Base-by-base conservation (phyloP, 2,113 vertebrate species). In the Phoenicopterus ruber region DNA sequence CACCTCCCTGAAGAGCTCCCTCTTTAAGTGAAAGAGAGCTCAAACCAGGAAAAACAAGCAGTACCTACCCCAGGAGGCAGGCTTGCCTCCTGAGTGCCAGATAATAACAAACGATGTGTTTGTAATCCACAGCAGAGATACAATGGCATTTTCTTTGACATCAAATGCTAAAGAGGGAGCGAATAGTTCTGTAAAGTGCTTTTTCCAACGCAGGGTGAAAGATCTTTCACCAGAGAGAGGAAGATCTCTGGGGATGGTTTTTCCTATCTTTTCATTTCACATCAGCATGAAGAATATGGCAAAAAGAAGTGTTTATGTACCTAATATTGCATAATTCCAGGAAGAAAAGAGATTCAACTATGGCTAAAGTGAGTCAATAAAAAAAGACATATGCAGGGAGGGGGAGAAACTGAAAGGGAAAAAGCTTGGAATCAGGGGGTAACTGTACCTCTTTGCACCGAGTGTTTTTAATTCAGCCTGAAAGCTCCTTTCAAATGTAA, bases 41-140 rank as follows among this genome's bases (percentile, higher is more conserved):
- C 77, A 87, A 92, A 91, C 36, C 46, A 86, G 34, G 54, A 90
- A 97, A 97, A 96, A 91, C 52, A 95, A 95, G 13, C 4, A 0
- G 31, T 72, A 94, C 71, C 40, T 73, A 79, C 49, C 58, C 78
- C 66, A 85, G 82, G 70, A 97, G 73, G 36, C 77, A 84, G 28
- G 29, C 69, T 85, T 95, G 52, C 83, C 94, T 94, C 86, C 89
- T 69, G 78, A 89, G 40, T 1, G 1, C 78, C 86, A 74, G 72
- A 93, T 86, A 95, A 93, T 95, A 96, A 95, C 67, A 95, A 96
- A 96, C 4, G 63, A 92, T 81, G 95, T 95, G 94, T 88, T 86
- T 95, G 82, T 86, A 97, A 97, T 83, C 96, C 74, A 90, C 22
- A 94, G 76, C 95, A 96, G 96, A 97, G 91, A 66, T 76, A 90